Evolutionary conservation across 2,888 invertebrate genomes (phyloP).

Genomic region (Cheilosia urbana): DNA sequence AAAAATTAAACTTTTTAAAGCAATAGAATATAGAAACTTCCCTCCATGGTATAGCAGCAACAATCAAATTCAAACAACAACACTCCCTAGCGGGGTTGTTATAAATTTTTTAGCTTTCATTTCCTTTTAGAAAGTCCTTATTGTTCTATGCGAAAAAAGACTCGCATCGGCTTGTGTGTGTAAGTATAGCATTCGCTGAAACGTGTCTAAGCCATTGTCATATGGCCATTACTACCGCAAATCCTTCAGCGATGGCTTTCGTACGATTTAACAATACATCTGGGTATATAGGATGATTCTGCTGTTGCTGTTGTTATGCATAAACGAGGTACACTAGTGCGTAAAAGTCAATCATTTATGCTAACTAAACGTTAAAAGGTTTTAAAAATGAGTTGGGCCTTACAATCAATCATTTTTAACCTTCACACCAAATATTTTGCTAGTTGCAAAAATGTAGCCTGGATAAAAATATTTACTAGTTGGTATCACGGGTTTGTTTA

Average conservation of each 20-base stretch:
- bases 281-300: neutral
- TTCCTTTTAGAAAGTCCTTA: neutral
- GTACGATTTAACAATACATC: conserved; percentile 46
- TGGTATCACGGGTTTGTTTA: no score
- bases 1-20: neutral
- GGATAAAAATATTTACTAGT: no score
- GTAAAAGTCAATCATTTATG: neutral
- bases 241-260: conserved; percentile 55
- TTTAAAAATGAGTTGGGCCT: no score
- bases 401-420: no score
- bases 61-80: conserved; percentile 56
- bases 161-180: conserved; percentile 10
- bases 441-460: no score
- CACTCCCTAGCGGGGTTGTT: conserved; percentile 20
- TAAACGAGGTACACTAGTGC: conserved; percentile 30
- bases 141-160: conserved; percentile 16
- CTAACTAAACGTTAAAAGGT: no score
- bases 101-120: conserved; percentile 29
- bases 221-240: conserved; percentile 62
- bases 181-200: conserved; percentile 14
- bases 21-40: neutral
- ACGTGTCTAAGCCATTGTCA: conserved; percentile 69
- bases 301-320: conserved; percentile 4
- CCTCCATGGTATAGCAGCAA: neutral
- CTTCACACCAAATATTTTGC: no score